Evolutionary conservation across 2,888 invertebrate genomes (phyloP).

Genomic region (Pristionchus japonicus): DNA sequence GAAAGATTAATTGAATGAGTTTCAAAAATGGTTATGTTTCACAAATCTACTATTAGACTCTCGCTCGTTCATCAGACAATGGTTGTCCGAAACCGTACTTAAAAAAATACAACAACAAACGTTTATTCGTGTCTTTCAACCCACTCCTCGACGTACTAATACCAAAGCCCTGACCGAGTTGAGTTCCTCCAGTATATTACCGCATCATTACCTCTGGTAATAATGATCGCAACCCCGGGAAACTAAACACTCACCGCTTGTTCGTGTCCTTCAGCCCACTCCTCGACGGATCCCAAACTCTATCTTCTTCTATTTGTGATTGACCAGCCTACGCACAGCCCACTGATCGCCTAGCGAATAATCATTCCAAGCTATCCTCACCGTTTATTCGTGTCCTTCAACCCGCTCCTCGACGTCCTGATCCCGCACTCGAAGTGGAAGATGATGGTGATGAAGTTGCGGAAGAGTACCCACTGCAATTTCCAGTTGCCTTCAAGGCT

Average conservation of each 20-base stretch:
- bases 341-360: too few relatives aligned
- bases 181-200: too few relatives aligned
- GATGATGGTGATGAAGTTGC: conserved; percentile 50
- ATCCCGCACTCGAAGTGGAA: conserved; percentile 51
- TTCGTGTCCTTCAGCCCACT: conserved; percentile 25
- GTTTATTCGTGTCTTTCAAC: conserved; percentile 14
- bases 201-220: too few relatives aligned
- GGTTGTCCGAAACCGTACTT: neutral
- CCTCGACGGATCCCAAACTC: conserved; percentile 47
- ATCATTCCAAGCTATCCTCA: too few relatives aligned
- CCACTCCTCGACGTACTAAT: conserved; percentile 48
- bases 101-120: neutral
- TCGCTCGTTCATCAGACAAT: neutral
- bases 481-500: too few relatives aligned
- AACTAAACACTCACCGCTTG: neutral
- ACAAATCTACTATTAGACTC: neutral
- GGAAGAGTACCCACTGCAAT: conserved; percentile 51
- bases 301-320: too few relatives aligned
- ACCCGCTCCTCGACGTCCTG: conserved; percentile 45
- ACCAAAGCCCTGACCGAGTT: too few relatives aligned
- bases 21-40: neutral
- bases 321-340: too few relatives aligned
- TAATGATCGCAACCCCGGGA: too few relatives aligned
- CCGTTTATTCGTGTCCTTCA: conserved; percentile 29
- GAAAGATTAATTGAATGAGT: neutral